Base-by-base conservation (phyloP, 2,888 invertebrate species). In the Leptarthrus brevirostris region DNA sequence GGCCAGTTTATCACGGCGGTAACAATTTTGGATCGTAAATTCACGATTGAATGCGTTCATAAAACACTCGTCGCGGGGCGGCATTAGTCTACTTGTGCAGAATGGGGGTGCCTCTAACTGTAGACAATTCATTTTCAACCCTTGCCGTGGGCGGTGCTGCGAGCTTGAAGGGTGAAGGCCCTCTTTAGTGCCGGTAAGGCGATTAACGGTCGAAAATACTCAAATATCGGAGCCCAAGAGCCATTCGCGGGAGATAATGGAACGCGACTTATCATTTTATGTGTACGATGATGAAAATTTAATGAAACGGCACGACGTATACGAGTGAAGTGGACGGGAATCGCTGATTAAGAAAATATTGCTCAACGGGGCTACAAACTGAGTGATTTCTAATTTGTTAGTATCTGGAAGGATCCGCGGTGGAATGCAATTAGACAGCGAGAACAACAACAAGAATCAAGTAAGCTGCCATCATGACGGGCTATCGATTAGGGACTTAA, bases 181-280 rank as follows among this genome's bases (percentile, higher is more conserved):
- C 36, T 58, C 36, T 20, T 36, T 12, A 20, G 18, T 20, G 58
- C 22, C 18, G 58, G 18, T 58, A 58, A 58, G 58, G 58, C 58
- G 58, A 58, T 58, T 58, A 58, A 58, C 58, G 26, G 47, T 44
- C 66, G 66, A 66, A 47, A 47, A 44, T 20, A 47, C 36, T 70
- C 70, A 30, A 70, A 10, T 52, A 70, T 34, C 70, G 14, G 16
- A 53, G 52, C 53, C 70, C 53, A 70, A 53, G 70, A 70, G 34
- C 70, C 70, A 70, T 70, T 70, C 34, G 30, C 34, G 14, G 20
- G 20, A 70, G 52, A 70, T 70, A 70, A 70, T 70, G 70, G 53
- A 52, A 70, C 34, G 53, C 53, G 70, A 70, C 70, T 70, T 70
- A 70, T 70, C 53, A 70, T 70, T 70, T 70, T 36, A 36, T 52